These are phyloP conservation scores for Rallus limicola DNA, from an alignment of 2,113 vertebrate species.

Conservation along the genomic window DNA sequence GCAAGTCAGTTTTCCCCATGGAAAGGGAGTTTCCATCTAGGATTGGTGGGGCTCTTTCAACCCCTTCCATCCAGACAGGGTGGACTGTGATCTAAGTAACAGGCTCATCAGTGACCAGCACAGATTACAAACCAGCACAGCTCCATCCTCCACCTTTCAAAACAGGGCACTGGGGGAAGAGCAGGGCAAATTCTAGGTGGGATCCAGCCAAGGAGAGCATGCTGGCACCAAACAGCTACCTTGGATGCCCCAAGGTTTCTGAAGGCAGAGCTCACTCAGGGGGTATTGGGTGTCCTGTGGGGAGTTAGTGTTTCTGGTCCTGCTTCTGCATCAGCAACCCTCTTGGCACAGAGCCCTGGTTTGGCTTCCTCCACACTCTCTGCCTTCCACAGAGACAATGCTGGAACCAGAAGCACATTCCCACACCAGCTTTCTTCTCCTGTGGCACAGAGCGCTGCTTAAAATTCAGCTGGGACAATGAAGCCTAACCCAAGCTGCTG, in stretches of 20 bases:
- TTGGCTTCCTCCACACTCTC: neutral
- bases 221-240: neutral
- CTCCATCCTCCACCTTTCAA: neutral
- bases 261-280: neutral
- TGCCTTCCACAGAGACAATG: constrained; percentile 28
- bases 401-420: constrained; percentile 32
- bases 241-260: neutral
- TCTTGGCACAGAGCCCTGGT: neutral
- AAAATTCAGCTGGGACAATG: constrained; percentile 39
- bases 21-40: neutral
- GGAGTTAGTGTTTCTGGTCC: neutral
- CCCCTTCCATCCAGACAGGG: neutral
- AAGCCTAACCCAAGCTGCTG: neutral
- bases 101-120: neutral
- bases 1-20: neutral
- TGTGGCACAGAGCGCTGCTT: neutral
- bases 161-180: neutral
- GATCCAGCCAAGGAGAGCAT: neutral
- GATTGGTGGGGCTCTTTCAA: neutral
- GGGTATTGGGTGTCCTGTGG: neutral
- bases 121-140: neutral
- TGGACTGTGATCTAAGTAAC: neutral
- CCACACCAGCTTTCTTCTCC: neutral
- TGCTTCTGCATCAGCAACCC: neutral
- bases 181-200: neutral